Evolutionary conservation across 2,113 vertebrate genomes (phyloP), one percentile per base, ranked within the genome.

Genomic region (Hippoglossus stenolepis): DNA sequence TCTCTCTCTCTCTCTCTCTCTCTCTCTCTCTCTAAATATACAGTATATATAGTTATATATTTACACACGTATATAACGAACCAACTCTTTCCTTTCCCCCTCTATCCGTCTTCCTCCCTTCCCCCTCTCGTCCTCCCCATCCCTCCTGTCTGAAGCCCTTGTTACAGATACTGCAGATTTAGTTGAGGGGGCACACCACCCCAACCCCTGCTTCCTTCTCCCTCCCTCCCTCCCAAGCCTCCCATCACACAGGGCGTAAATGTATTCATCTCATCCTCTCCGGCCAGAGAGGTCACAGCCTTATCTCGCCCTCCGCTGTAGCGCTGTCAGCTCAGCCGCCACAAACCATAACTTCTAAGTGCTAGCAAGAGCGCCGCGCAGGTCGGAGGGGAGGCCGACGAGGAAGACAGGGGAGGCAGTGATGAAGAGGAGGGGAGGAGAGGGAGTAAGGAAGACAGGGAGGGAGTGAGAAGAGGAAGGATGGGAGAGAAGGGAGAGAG

Each of bases 301-400:
- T 94, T 92, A 93, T 93, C 92, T 92, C 63, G 79, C 84, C 91
- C 87, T 88, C 88, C 66, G 92, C 88, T 94, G 94, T 91, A 88
- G 84, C 14, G 72, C 90, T 94, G 94, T 94, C 93, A 91, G 87
- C 87, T 91, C 81, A 35, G 73, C 83, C 82, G 89, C 92, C 92
- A 89, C 89, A 88, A 85, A 87, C 91, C 89, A 94, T 94, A 93
- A 93, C 89, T 93, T 92, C 79, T 87, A 70, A 80, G 77, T 64
- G 73, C 75, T 31, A 73, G 87, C 71, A 58, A 65, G 83, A 88
- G 70, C 20, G 61, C 65, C 18, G 45, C 53, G 81, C n/a, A 18
- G 75, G 71, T 75, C 59, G 11, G 40, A 12, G 40, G 40, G 20
- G 65, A 73, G 77, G 75, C 64, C 9, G n/a, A 38, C 54, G 64